Conservation (phyloP, 2,888 invertebrate species). For the Lampropteryx suffumata region DNA sequence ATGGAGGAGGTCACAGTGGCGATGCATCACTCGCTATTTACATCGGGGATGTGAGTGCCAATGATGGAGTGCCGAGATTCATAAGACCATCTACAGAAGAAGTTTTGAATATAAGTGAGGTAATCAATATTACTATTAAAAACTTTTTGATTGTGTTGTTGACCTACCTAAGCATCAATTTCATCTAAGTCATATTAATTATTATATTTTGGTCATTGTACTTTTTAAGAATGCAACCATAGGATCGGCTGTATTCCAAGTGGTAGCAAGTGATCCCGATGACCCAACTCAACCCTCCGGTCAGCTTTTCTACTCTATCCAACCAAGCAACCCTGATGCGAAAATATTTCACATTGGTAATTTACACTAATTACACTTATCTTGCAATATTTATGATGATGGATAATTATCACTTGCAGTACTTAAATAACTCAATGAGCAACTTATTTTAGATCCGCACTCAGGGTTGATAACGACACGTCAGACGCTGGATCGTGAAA, state of each 20-base stretch:
- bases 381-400: no score
- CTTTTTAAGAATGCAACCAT: constrained; percentile 85
- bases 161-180: no score
- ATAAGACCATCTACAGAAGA: constrained; percentile 87
- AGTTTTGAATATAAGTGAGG: constrained; percentile 87
- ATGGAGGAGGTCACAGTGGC: constrained; percentile 85
- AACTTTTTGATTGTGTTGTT: no score
- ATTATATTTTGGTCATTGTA: no score
- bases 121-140: constrained; percentile 43
- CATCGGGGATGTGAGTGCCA: constrained; percentile 91
- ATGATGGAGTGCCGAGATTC: constrained; percentile 91
- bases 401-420: no score
- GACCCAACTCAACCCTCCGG: constrained; percentile 90
- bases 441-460: constrained; percentile 73
- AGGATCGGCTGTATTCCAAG: constrained; percentile 89
- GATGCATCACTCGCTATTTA: constrained; percentile 85
- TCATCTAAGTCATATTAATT: no score
- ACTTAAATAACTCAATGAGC: no score
- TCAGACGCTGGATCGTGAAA: constrained; percentile 88
- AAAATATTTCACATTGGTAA: constrained; percentile 84
- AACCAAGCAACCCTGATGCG: constrained; percentile 86
- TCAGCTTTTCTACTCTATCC: constrained; percentile 86
- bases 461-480: constrained; percentile 89
- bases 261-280: constrained; percentile 90
- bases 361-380: no score